These are phyloP conservation scores for Tachysurus vachellii DNA, from an alignment of 2,113 vertebrate genomes.

Conservation along the genomic window DNA sequence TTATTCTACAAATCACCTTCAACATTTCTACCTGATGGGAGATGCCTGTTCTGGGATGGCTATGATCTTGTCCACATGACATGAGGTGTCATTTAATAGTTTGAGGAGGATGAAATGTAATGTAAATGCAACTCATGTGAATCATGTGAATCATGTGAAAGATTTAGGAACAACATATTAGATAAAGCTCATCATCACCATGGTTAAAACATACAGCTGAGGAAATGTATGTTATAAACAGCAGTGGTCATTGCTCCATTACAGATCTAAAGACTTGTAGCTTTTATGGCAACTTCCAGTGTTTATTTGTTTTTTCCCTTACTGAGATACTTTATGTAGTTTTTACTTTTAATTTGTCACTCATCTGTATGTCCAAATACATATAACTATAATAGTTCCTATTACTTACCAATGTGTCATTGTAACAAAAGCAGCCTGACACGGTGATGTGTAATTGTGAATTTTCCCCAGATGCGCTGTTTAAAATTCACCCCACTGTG, in stretches of 20 bases:
- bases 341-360: background rate
- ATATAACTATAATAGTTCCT: background rate
- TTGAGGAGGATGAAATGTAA: background rate
- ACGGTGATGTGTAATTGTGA: background rate
- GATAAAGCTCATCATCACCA: background rate
- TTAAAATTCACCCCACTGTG: slow-evolving; percentile 78
- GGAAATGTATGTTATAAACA: background rate
- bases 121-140: background rate
- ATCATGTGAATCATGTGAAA: background rate
- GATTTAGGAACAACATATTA: background rate
- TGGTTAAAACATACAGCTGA: background rate
- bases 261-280: background rate
- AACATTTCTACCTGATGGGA: background rate
- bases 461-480: slow-evolving; percentile 66
- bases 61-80: background rate
- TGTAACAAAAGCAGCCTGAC: background rate
- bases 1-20: too few species aligned
- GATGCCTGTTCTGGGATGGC: background rate
- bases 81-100: background rate
- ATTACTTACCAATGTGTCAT: background rate
- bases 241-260: background rate
- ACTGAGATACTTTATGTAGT: background rate
- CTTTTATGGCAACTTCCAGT: background rate
- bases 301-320: background rate
- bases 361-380: background rate